Evolutionary conservation across 2,888 invertebrate species (phyloP).

Genomic region (Nemoura dubitans): DNA sequence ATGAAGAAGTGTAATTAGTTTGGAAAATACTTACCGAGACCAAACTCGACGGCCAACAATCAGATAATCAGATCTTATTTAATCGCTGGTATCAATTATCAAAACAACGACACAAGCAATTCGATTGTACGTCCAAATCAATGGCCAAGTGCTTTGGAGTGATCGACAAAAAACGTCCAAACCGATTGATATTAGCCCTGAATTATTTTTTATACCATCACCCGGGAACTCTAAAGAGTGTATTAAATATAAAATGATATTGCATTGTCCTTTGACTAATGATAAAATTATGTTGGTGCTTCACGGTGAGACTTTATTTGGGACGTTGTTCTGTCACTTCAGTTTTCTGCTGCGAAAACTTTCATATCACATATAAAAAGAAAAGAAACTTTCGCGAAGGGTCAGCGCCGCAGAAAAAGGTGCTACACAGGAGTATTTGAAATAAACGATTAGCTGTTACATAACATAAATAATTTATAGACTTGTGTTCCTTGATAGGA

Average conservation of each 20-base stretch:
- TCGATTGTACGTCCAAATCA: not conserved
- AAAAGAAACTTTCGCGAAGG: not conserved
- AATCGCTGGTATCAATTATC: not conserved
- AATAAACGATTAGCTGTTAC: not conserved
- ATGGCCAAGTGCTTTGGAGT: not conserved
- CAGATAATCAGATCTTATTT: not conserved
- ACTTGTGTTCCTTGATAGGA: not conserved
- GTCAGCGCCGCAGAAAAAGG: not conserved
- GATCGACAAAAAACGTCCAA: not conserved
- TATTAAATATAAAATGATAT: not conserved
- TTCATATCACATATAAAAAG: not conserved
- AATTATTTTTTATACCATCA: not conserved
- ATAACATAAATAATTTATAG: not conserved
- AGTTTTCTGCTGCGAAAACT: not conserved
- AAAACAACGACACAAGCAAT: not conserved
- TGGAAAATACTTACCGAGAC: conserved; percentile 23
- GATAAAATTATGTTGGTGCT: not conserved
- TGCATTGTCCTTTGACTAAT: not conserved
- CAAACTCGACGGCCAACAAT: not conserved
- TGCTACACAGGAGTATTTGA: not conserved
- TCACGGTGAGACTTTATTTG: not conserved
- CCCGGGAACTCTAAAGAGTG: not conserved
- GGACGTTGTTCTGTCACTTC: not conserved
- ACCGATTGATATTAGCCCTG: not conserved
- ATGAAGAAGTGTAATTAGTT: conserved; percentile 2